A percentile compares a stretch with the other conserved stretches of the same genome.
Conservation (phyloP, 2,888 invertebrate genomes). For the Amiota communis region DNA sequence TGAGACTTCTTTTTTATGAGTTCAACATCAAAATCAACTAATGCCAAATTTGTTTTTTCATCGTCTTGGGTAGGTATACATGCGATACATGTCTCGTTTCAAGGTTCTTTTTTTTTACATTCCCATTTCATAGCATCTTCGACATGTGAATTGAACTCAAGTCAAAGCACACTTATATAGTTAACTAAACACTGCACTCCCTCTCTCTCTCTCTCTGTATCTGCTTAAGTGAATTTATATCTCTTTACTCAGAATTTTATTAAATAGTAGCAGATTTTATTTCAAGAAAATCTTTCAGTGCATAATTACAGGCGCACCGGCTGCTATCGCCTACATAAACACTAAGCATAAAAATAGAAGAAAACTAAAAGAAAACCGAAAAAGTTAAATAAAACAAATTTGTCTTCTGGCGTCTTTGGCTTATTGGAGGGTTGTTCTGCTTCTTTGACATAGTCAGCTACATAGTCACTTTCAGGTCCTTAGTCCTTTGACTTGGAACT, state of each 20-base stretch:
- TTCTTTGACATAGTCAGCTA: not conserved
- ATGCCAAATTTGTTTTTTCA: constrained; percentile 34
- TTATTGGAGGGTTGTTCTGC: not conserved
- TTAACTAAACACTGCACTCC: too few relatives aligned
- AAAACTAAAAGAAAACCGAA: not conserved
- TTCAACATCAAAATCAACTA: too few relatives aligned
- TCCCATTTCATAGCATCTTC: not conserved
- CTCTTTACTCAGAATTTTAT: not conserved
- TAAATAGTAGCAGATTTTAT: not conserved
- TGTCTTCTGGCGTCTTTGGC: not conserved
- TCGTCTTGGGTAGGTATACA: constrained; percentile 35
- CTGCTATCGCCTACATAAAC: not conserved
- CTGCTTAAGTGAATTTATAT: not conserved
- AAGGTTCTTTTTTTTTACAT: constrained; percentile 48
- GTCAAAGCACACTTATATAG: not conserved
- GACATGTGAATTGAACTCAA: not conserved
- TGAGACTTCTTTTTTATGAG: constrained; percentile 29
- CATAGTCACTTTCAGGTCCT: not conserved
- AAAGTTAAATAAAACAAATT: not conserved
- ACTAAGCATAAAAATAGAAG: not conserved
- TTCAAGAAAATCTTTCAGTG: not conserved
- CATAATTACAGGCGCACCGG: constrained; percentile 2
- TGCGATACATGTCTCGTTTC: constrained; percentile 55
- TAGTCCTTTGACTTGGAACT: too few relatives aligned
- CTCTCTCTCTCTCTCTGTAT: not conserved